A percentile compares a stretch with the other conserved stretches of the same genome.
These are phyloP conservation scores for Rhynchophorus ferrugineus DNA, from an alignment of 1,140 invertebrate genomes.

Conservation along the genomic window DNA sequence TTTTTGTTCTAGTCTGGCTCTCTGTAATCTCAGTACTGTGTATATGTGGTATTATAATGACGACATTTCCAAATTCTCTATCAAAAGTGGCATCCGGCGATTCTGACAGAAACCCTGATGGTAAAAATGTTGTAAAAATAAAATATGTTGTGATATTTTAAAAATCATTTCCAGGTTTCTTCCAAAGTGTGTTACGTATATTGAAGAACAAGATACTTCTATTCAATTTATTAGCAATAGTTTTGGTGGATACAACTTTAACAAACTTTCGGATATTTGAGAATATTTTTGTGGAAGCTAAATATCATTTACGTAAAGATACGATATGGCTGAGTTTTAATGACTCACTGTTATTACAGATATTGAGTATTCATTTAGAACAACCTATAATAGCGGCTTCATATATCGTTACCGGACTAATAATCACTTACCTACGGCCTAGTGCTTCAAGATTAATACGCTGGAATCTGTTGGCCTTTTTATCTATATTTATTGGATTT, in stretches of 20 bases:
- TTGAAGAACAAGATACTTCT: constrained; percentile 53
- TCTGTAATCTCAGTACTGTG: constrained; percentile 48
- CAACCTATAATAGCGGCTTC: constrained; percentile 54
- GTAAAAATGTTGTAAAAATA: constrained; percentile 9
- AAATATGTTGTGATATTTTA: too few relatives aligned
- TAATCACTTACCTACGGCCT: constrained; percentile 53
- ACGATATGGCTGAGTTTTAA: constrained; percentile 43
- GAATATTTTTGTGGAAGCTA: constrained; percentile 51
- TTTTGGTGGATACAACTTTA: constrained; percentile 49
- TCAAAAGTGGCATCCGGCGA: constrained; percentile 25
- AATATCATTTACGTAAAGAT: constrained; percentile 38
- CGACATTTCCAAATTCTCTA: constrained; percentile 51
- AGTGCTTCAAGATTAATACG: constrained; percentile 44
- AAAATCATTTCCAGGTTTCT: constrained; percentile 41
- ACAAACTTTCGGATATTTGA: constrained; percentile 50
- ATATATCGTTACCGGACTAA: constrained; percentile 52
- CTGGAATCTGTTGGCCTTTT: constrained; percentile 50
- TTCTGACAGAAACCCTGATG: constrained; percentile 15
- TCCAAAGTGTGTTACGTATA: constrained; percentile 48
- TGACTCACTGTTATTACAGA: constrained; percentile 47
- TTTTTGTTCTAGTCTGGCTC: constrained; percentile 54
- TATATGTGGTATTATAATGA: constrained; percentile 46
- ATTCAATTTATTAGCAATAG: constrained; percentile 48
- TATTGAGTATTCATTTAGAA: constrained; percentile 48
- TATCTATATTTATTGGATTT: constrained; percentile 45